Evolutionary conservation across 2,113 vertebrate genomes (phyloP).

Genomic region (Mus musculus): GRCm39 chr7:81688001-81688500

Average conservation of each 20-base stretch:
- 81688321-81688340: neutral
- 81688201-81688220: too few relatives aligned
- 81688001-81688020: neutral
- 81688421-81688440: neutral
- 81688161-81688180: neutral
- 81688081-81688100: neutral
- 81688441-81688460: too few relatives aligned
- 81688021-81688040: neutral
- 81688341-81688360: neutral
- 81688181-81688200: neutral
- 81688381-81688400: neutral
- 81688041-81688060: neutral
- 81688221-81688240: neutral
- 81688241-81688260: neutral
- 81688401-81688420: neutral
- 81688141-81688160: neutral
- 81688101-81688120: conserved; percentile 4
- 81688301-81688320: neutral
- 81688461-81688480: too few relatives aligned
- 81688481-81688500: too few relatives aligned
- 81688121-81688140: neutral
- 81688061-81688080: conserved; percentile 12
- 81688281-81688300: neutral
- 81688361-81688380: neutral
- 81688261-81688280: neutral